phyloP scores from a whole-genome alignment of 1,140 invertebrate species.

The Heliconius hermathena region DNA sequence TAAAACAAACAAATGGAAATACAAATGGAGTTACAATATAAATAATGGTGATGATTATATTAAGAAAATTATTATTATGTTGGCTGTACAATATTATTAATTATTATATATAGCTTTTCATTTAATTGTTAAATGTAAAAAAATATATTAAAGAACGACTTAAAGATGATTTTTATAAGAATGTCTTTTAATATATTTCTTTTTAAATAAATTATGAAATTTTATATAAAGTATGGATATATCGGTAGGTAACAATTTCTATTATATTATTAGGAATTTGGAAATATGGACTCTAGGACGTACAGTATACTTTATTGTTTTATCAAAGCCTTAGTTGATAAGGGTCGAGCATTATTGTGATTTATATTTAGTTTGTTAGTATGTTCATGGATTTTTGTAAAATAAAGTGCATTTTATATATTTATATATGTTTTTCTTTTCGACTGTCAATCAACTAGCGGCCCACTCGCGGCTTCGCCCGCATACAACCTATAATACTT shows the following conservation, averaged over 20 bases:
- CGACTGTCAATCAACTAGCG: no score
- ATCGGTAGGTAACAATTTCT: background rate
- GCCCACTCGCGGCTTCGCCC: no score
- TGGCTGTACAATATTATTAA: background rate
- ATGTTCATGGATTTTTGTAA: background rate
- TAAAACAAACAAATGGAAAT: no score
- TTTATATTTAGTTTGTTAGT: constrained; percentile 4
- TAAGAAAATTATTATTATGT: background rate
- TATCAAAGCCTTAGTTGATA: background rate
- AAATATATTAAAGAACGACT: no score
- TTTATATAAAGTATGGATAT: background rate
- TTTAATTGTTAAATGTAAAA: background rate
- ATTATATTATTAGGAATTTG: constrained; percentile 4
- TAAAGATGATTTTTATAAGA: no score
- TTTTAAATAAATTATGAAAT: background rate
- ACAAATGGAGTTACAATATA: background rate
- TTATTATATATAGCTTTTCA: background rate
- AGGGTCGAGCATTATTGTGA: constrained; percentile 1
- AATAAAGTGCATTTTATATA: background rate
- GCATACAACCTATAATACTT: no score
- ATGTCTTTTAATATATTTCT: no score
- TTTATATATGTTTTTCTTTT: background rate
- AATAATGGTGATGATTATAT: background rate
- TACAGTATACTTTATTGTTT: background rate
- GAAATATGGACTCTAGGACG: background rate